Evolutionary conservation across 2,797 vertebrate species (phyloP).

Genomic region (Bovichtus variegatus): DNA sequence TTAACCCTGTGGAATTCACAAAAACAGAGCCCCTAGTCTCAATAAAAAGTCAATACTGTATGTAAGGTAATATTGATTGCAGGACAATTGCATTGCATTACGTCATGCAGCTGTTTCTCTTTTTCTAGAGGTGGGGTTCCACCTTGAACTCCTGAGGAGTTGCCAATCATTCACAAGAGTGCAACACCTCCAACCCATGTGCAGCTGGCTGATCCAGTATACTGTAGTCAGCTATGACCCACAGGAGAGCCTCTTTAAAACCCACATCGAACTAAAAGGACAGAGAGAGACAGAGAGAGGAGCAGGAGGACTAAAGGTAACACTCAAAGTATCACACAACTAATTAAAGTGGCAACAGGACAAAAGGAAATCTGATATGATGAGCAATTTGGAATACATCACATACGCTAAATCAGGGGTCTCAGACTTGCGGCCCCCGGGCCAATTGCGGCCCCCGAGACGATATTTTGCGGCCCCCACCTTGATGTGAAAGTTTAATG

Average conservation of each 20-base stretch:
- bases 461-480: no score
- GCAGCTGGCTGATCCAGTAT: conserved; percentile 8
- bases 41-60: background rate
- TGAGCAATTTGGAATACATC: no score
- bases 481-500: no score
- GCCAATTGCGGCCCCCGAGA: no score
- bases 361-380: no score
- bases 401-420: no score
- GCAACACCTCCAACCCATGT: background rate
- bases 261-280: conserved; percentile 33
- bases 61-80: background rate
- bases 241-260: conserved; percentile 37
- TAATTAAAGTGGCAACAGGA: conserved; percentile 74
- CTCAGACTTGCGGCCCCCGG: no score
- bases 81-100: background rate
- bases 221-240: background rate
- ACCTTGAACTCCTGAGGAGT: background rate
- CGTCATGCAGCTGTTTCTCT: background rate
- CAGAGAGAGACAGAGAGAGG: background rate
- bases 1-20: no score
- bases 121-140: background rate
- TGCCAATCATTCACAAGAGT: conserved; percentile 14
- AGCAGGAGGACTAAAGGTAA: conserved; percentile 37
- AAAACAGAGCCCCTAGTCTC: background rate
- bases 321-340: conserved; percentile 53